Base-by-base conservation (phyloP, 2,797 vertebrate genomes). In the Lateolabrax maculatus region DNA sequence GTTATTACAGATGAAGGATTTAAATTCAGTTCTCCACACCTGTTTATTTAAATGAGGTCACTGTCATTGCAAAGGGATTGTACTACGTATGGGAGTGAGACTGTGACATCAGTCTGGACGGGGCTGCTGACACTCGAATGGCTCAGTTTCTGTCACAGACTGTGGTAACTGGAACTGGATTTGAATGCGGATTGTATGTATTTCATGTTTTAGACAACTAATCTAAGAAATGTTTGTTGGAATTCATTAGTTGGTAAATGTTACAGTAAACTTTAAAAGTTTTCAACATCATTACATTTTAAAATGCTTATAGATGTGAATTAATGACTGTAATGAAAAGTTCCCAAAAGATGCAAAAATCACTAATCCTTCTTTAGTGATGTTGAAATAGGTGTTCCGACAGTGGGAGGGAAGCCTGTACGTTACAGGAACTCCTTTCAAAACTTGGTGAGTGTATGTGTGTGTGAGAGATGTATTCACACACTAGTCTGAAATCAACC, bases 31-130 rank as follows among this genome's bases (percentile, higher is more conserved):
- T 69, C 56, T 19, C 36, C 21, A 51, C 31, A 60, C 68, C 29
- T 61, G 29, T 55, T 52, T 19, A 61, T 75, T 31, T 41, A 67
- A 61, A 74, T 66, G 9, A 74, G 64, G 71, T 70, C 69, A 74
- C 34, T 79, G 29, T 77, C 55, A 68, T 23, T 58, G 61, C 23
- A 16, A 53, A 57, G 25, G 2, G 43, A 43, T 21, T 58, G 41
- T 51, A 31, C 29, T 58, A 41, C 9, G 5, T 12, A 16, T 5
- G 36, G n/a, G n/a, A 49, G 41, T 34, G 44, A 5, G 39, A 65
- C 44, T 52, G 71, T 43, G 52, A 2, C n/a, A 31, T 63, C 68
- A 56, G 55, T 62, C 41, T 29, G 43, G 41, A 29, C 9, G 0
- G 3, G 23, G 21, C 31, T 34, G 62, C 29, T 48, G 52, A 29